Percentiles rank a stretch among this genome's conserved stretches.
Conservation (phyloP, 2,888 invertebrate species). For the Abscondita cerata region DNA sequence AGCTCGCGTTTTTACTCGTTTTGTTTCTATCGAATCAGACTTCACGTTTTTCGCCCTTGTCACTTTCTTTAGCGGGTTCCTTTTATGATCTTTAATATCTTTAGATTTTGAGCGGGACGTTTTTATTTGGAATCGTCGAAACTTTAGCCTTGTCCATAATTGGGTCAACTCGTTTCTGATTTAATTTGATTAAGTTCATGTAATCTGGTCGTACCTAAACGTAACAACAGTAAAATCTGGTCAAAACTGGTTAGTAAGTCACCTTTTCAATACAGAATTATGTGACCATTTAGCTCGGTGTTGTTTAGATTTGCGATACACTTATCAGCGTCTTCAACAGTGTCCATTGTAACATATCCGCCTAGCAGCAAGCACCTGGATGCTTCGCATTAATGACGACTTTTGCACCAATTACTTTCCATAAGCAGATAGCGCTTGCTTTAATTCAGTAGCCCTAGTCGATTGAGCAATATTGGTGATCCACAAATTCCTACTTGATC, state of each 20-base stretch:
- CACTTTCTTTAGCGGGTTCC: conserved; percentile 39
- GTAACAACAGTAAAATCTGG: conserved; percentile 30
- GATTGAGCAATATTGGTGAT: conserved; percentile 91
- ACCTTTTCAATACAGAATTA: conserved; percentile 95
- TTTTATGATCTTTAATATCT: conserved; percentile 33
- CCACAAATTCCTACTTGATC: conserved; percentile 82
- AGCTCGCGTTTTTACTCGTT: neutral
- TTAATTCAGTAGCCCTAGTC: conserved; percentile 93
- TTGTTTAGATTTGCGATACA: conserved; percentile 91
- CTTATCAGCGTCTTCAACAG: conserved; percentile 85
- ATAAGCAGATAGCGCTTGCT: conserved; percentile 89
- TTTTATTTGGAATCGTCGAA: conserved; percentile 16
- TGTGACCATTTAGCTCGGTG: conserved; percentile 92
- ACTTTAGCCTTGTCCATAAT: conserved; percentile 22
- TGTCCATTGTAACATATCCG: conserved; percentile 96
- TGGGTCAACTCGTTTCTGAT: conserved; percentile 22
- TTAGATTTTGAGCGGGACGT: conserved; percentile 9
- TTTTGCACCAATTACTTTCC: conserved; percentile 95
- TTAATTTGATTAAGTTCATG: conserved; percentile 49
- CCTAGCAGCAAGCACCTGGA: conserved; percentile 92
- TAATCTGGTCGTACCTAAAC: conserved; percentile 54
- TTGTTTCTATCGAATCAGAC: conserved; percentile 17
- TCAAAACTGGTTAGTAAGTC: too few species aligned
- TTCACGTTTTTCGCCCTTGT: conserved; percentile 33
- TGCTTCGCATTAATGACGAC: conserved; percentile 95